Evolutionary conservation across 1,140 invertebrate species (phyloP), one percentile per base, ranked within the genome.

Genomic region (Diprion similis): DNA sequence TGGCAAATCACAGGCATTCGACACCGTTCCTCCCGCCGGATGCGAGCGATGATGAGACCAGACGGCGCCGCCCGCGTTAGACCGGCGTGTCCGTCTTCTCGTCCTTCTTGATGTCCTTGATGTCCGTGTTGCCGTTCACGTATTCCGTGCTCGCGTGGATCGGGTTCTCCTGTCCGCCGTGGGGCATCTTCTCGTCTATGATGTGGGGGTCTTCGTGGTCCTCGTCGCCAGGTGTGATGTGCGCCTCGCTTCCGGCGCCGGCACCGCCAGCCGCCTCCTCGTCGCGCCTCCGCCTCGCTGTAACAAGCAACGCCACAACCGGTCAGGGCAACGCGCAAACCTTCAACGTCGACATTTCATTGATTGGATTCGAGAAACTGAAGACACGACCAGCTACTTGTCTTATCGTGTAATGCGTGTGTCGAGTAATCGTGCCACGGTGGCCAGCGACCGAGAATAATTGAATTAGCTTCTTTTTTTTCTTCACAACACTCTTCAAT

Each of bases 291-390:
- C 86, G 87, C 77, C 87, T 88, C 82, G 87, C 87, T 88, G 86
- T 81, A 88, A 88, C 87, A 88, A 88, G 86, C 86, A 88, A 88
- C 86, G 85, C 86, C 86, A 87, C 85, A 77, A 88, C 88, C 86
- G 87, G 87, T 88, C 86, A 88, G 87, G 86, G 86, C 87, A 87
- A 83, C 83, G 51, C 51, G 51, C 11, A 59, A 37, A 59, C 51
- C n/a, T 37, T 37, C 24, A 37, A 37, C 24, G 24, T 37, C 1
- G 24, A 37, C 24, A 37, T 37, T 37, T 37, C 24, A 37, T 37
- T 37, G 24, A 6, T 37, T 37, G 24, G 24, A 37, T 37, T 37
- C 24, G 24, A 37, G 24, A 37, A 37, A 37, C 24, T 1, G 24
- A 37, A 37, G 2, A 37, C 24, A 37, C 24, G 24, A 37, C 24